phyloP scores from a whole-genome alignment of 1,140 invertebrate genomes.

The Orius insidiosus region DNA sequence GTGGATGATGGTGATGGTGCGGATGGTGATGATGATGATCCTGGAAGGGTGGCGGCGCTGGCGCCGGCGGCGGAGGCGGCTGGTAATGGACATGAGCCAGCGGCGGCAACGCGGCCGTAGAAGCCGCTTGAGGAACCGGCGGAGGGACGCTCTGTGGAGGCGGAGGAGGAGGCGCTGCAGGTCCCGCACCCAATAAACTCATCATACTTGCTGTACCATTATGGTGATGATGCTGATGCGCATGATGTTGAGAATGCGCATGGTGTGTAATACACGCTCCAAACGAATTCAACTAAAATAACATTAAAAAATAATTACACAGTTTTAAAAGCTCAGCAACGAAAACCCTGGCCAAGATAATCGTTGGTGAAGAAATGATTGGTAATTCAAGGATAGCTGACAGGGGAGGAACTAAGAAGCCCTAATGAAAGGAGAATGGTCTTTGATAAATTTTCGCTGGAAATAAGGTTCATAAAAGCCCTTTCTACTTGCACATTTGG shows the following conservation, averaged over 20 bases:
- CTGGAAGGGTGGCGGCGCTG: constrained; percentile 5
- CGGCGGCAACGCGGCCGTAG: background rate
- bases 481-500: no score
- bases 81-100: constrained; percentile 9
- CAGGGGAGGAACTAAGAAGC: no score
- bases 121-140: constrained; percentile 23
- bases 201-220: background rate
- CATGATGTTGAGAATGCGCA: background rate
- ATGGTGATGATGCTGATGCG: constrained; percentile 11
- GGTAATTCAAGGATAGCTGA: no score
- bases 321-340: constrained; percentile 18
- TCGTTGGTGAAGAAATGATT: constrained; percentile 27
- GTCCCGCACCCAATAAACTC: background rate
- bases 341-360: constrained; percentile 27
- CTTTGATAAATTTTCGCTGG: no score
- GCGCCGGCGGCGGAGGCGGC: background rate
- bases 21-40: constrained; percentile 26
- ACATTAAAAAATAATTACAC: background rate
- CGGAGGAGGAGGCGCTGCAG: constrained; percentile 26
- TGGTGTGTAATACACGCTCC: constrained; percentile 10
- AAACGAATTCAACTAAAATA: constrained; percentile 13
- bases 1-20: constrained; percentile 25
- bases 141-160: constrained; percentile 27
- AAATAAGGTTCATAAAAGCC: no score
- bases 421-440: no score